Conservation (phyloP, 2,888 invertebrate genomes). For the Protophormia terraenovae region DNA sequence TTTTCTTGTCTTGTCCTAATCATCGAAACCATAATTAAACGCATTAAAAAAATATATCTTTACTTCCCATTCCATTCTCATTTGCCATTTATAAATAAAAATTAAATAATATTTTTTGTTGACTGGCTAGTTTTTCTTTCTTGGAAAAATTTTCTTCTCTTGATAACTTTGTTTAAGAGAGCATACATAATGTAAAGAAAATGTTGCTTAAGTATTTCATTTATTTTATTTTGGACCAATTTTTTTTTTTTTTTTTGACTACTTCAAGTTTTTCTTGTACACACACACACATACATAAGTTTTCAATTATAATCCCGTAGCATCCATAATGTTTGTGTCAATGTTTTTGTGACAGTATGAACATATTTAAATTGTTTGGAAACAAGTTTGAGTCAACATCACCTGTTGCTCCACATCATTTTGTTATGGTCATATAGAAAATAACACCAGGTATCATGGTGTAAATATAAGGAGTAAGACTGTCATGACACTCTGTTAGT, state of each 20-base stretch:
- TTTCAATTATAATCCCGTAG: constrained; percentile 12
- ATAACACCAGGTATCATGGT: background rate
- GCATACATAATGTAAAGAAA: background rate
- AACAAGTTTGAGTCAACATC: constrained; percentile 36
- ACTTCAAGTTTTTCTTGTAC: background rate
- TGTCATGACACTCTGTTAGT: background rate
- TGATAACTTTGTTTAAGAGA: background rate
- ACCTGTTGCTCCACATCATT: constrained; percentile 51
- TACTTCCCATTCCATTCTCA: background rate
- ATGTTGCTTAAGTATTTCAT: background rate
- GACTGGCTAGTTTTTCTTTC: background rate
- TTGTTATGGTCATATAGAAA: constrained; percentile 34
- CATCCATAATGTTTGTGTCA: background rate
- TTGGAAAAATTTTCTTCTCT: background rate
- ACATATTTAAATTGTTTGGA: background rate
- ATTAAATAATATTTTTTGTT: constrained; percentile 21
- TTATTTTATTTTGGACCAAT: background rate
- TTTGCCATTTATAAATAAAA: background rate
- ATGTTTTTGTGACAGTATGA: background rate
- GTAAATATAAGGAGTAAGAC: background rate
- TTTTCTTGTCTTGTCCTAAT: no score
- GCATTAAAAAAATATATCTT: no score
- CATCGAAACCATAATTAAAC: no score
- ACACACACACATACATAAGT: no score
- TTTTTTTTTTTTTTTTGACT: no score